Evolutionary conservation across 2,113 vertebrate genomes (phyloP).

Genomic region (Strix aluco): DNA sequence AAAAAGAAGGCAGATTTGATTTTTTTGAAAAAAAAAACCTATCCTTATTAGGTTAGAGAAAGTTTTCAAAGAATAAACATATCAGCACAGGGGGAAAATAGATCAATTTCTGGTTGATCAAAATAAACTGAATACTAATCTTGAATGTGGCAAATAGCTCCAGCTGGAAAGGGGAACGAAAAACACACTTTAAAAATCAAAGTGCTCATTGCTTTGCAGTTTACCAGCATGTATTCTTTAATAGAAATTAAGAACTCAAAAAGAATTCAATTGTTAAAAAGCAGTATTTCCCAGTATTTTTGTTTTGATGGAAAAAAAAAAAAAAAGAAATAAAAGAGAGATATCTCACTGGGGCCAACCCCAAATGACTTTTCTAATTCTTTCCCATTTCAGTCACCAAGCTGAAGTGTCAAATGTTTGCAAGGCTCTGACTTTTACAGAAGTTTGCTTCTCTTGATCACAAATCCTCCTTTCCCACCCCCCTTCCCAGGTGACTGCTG

Average conservation of each 20-base stretch:
- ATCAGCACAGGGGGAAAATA: fast-evolving
- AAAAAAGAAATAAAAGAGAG: background rate
- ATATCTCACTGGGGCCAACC: background rate
- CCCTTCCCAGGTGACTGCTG: background rate
- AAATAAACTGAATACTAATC: background rate
- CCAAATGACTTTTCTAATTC: background rate
- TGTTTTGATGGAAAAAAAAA: background rate
- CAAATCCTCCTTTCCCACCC: background rate
- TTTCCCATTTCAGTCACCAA: background rate
- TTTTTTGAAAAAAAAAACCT: background rate
- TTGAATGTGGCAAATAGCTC: background rate
- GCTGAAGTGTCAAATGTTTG: background rate
- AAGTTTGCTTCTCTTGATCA: background rate
- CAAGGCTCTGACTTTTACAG: background rate
- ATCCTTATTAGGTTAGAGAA: constrained; percentile 37
- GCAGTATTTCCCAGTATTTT: background rate
- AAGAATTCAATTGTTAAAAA: background rate
- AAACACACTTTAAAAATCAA: background rate
- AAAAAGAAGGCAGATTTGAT: constrained; percentile 8
- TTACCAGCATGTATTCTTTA: background rate
- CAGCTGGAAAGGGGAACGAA: background rate
- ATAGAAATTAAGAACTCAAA: background rate
- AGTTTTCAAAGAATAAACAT: background rate
- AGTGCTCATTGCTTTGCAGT: background rate
- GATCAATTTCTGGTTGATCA: background rate